A percentile compares a stretch with the other conserved stretches of the same genome.
phyloP scores from a whole-genome alignment of 2,888 invertebrate genomes.

The Fabriciana adippe region DNA sequence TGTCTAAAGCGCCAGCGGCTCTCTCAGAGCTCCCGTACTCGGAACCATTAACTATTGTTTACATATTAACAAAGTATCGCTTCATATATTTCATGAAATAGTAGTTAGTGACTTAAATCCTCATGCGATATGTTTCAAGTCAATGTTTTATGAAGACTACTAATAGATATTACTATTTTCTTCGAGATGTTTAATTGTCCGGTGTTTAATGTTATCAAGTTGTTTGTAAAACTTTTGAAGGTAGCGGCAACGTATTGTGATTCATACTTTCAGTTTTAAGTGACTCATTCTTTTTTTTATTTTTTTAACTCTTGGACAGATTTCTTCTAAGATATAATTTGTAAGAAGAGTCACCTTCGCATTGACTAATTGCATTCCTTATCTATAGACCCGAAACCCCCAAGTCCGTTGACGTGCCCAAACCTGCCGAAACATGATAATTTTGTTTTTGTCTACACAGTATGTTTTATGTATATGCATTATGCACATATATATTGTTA shows the following conservation, averaged over 20 bases:
- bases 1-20: slow-evolving; percentile 70
- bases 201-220: slow-evolving; percentile 56
- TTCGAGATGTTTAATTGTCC: slow-evolving; percentile 54
- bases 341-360: slow-evolving; percentile 33
- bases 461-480: too few relatives aligned
- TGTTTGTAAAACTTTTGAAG: slow-evolving; percentile 63
- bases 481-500: too few relatives aligned
- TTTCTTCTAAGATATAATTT: slow-evolving; percentile 39
- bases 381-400: slow-evolving; percentile 21
- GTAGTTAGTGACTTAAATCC: slow-evolving; percentile 38
- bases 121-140: slow-evolving; percentile 36
- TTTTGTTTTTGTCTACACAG: slow-evolving; percentile 8
- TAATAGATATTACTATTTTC: slow-evolving; percentile 42
- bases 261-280: slow-evolving; percentile 52
- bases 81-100: slow-evolving; percentile 43
- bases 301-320: slow-evolving; percentile 38
- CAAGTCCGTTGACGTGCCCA: slow-evolving; percentile 21
- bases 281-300: slow-evolving; percentile 61
- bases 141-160: slow-evolving; percentile 37
- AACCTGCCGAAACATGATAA: slow-evolving; percentile 27
- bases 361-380: slow-evolving; percentile 31
- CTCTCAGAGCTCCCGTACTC: slow-evolving; percentile 57
- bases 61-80: slow-evolving; percentile 45
- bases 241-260: slow-evolving; percentile 62
- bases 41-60: slow-evolving; percentile 54